Base-by-base conservation (phyloP, 2,888 invertebrate genomes). In the Gibbula magus region DNA sequence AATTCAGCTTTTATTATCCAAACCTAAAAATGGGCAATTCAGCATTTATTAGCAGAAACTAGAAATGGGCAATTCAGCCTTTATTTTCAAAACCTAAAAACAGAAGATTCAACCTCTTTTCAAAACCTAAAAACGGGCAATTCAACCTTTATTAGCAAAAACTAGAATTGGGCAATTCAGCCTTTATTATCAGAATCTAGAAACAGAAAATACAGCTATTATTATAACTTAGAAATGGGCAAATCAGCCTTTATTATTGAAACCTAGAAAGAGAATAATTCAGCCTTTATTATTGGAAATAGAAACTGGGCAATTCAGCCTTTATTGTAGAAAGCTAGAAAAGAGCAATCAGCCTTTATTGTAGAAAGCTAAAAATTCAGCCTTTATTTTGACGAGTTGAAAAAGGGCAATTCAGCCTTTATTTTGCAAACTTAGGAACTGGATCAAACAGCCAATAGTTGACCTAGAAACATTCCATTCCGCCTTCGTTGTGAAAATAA, bases 261-360 rank as follows among this genome's bases (percentile, higher is more conserved):
- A 56, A 56, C 56, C 13, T 8, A 54, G 54, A 54, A 54, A 32
- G 4, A n/a, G 3, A 35, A 32, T 10, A 22, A 0, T 22, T 25
- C 29, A 25, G 18, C 53, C 53, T 54, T 18, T 29, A 61, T 29
- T 2, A 8, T 4, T 29, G 29, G 13, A 7, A 25, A 2, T 4
- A 29, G 8, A 32, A 67, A 32, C 1, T 29, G 39, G 70, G 70
- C 70, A 70, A 70, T 39, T 5, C 13, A 35, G 70, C 70, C 70
- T 70, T 70, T 39, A 70, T 70, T 70, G 20, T n/a, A 16, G n/a
- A 8, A 56, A 56, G 1, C 3, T 8, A n/a, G n/a, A 8, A 10
- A 56, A 70, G 53, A 75, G 75, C 56, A 35, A 52, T 22, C n/a
- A n/a, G 74, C 79, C 79, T 77, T 78, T 78, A 80, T 75, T 67